Evolutionary conservation across 2,797 vertebrate species (phyloP).

Genomic region (Tapirus indicus): DNA sequence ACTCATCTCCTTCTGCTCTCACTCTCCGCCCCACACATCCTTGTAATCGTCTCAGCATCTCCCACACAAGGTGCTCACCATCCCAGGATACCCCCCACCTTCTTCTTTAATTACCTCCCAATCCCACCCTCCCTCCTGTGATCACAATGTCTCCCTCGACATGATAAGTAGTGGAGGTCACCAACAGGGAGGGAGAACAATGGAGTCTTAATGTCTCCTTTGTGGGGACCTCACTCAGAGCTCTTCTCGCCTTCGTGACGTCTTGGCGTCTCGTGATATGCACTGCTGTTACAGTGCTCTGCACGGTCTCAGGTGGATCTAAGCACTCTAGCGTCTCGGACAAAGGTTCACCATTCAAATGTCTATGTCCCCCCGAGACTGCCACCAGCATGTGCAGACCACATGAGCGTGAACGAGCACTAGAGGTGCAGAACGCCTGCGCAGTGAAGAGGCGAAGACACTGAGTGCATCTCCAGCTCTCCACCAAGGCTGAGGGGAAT

Average conservation of each 20-base stretch:
- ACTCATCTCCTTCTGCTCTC: no score
- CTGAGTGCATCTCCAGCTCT: accelerated
- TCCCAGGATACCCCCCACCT: no score
- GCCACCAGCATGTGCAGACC: accelerated
- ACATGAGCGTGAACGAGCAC: accelerated
- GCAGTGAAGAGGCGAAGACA: accelerated
- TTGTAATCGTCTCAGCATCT: accelerated
- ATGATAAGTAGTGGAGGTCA: accelerated
- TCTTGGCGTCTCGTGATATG: accelerated
- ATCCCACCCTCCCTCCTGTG: accelerated
- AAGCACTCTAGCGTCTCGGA: accelerated
- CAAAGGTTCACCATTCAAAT: not conserved
- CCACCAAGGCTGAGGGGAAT: accelerated
- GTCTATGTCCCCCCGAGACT: no score
- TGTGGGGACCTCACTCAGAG: not conserved
- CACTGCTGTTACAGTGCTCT: no score
- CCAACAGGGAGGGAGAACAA: accelerated
- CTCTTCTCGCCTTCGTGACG: accelerated
- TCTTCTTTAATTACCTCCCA: accelerated
- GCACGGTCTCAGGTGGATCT: not conserved
- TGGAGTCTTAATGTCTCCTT: accelerated
- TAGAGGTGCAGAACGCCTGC: accelerated
- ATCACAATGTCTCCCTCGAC: accelerated
- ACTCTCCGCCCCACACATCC: accelerated
- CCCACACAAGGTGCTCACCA: accelerated